A percentile compares a stretch with the other conserved stretches of the same genome.
Evolutionary conservation across 2,888 invertebrate species (phyloP).

Genomic region (Plagiodera versicolora): DNA sequence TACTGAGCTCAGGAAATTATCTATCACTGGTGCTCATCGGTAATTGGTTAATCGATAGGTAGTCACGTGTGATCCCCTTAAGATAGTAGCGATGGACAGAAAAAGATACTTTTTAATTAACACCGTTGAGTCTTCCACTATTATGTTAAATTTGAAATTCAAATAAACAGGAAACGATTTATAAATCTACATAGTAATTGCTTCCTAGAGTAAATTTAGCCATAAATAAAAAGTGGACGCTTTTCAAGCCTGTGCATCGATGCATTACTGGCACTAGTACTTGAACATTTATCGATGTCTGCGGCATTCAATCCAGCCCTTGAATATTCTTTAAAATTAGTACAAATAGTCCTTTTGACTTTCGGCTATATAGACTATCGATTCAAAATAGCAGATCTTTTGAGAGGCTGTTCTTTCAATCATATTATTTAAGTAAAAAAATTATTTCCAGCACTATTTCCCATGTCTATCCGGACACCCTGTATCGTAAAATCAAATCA

Average conservation of each 20-base stretch:
- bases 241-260: slow-evolving; percentile 7
- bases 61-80: not conserved
- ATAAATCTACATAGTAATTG: slow-evolving; percentile 28
- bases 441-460: no score
- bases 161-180: slow-evolving; percentile 30
- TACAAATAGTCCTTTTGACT: no score
- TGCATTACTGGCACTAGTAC: no score
- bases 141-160: slow-evolving; percentile 25
- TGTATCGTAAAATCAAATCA: no score
- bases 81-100: not conserved
- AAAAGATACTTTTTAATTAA: slow-evolving; percentile 24
- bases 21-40: not conserved
- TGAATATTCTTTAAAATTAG: no score
- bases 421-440: no score
- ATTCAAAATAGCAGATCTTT: no score
- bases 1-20: not conserved
- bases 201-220: slow-evolving; percentile 26
- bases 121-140: slow-evolving; percentile 17
- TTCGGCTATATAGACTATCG: no score
- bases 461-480: no score
- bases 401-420: no score
- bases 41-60: not conserved
- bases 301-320: no score
- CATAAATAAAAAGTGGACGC: slow-evolving; percentile 21
- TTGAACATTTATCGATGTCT: no score